These are phyloP conservation scores for Lytechinus variegatus DNA, from an alignment of 35 echinoderm and acorn worm genomes.

Conservation along the genomic window DNA sequence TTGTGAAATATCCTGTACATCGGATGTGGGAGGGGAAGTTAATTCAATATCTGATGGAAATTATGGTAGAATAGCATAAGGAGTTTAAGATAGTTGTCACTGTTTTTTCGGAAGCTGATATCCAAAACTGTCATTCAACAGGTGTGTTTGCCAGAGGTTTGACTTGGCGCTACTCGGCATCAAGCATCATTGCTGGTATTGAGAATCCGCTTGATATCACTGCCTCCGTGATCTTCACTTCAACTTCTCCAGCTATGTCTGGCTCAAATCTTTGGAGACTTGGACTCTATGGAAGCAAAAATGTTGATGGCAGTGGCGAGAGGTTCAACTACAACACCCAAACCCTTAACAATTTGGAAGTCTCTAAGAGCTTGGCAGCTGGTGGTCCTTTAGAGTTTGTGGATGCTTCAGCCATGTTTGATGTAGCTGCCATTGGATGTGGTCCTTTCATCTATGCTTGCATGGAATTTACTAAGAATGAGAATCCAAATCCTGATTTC, in stretches of 20 bases:
- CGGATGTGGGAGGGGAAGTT: no score
- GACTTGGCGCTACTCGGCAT: slow-evolving; percentile 63
- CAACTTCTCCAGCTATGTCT: slow-evolving; percentile 36
- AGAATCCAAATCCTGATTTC: slow-evolving; percentile 70
- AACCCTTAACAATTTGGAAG: slow-evolving; percentile 59
- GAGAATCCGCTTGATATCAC: slow-evolving; percentile 67
- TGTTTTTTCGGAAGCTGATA: not conserved
- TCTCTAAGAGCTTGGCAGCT: slow-evolving; percentile 28
- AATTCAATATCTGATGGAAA: no score
- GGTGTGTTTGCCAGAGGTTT: slow-evolving; percentile 80
- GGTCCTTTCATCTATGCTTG: slow-evolving; percentile 80
- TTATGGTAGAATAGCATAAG: not conserved
- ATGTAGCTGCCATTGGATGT: slow-evolving; percentile 90
- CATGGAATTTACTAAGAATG: slow-evolving; percentile 88
- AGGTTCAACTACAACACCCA: slow-evolving; percentile 66
- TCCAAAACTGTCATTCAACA: slow-evolving; percentile 37
- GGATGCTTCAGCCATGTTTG: slow-evolving; percentile 68
- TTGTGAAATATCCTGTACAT: no score
- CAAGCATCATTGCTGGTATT: slow-evolving; percentile 71
- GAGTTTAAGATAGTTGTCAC: not conserved
- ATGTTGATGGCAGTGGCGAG: slow-evolving; percentile 66
- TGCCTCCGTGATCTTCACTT: slow-evolving; percentile 55
- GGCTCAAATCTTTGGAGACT: slow-evolving; percentile 80
- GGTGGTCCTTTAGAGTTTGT: slow-evolving; percentile 51
- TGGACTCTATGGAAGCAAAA: slow-evolving; percentile 73